Percentiles rank a stretch among this genome's conserved stretches.
phyloP scores from a whole-genome alignment of 2,888 invertebrate genomes.

The Seira sanloemensis region DNA sequence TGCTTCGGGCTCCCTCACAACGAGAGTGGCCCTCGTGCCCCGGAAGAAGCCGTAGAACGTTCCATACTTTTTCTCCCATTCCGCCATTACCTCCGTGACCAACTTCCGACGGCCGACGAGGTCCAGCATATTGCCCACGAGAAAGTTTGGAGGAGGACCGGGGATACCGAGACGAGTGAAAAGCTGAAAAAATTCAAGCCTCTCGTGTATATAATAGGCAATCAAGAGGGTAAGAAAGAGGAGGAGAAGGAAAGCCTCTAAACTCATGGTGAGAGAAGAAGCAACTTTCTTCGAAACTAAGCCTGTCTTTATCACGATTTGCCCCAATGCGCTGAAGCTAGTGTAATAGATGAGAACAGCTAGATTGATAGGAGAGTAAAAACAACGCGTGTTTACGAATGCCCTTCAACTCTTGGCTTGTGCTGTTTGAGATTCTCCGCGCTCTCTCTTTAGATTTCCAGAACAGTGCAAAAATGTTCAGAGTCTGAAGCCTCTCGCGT shows the following conservation, averaged over 20 bases:
- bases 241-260: not conserved
- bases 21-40: slow-evolving; percentile 71
- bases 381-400: no score
- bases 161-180: slow-evolving; percentile 62
- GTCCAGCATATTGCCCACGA: slow-evolving; percentile 67
- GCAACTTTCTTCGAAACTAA: not conserved
- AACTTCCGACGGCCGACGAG: slow-evolving; percentile 43
- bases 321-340: no score
- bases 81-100: slow-evolving; percentile 63
- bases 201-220: slow-evolving; percentile 27
- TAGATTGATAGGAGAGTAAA: no score
- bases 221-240: not conserved
- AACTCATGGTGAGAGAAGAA: not conserved
- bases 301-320: not conserved
- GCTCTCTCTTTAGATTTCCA: slow-evolving; percentile 21
- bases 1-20: slow-evolving; percentile 72
- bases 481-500: not conserved
- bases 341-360: no score
- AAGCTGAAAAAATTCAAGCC: slow-evolving; percentile 38
- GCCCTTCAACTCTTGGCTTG: not conserved
- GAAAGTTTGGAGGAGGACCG: slow-evolving; percentile 66
- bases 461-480: slow-evolving; percentile 28
- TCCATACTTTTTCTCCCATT: slow-evolving; percentile 72
- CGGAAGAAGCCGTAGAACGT: slow-evolving; percentile 72
- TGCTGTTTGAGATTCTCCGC: no score